Percentiles rank a stretch among this genome's conserved stretches.
These are phyloP conservation scores for Isichthys henryi DNA, from an alignment of 2,113 vertebrate species.

Conservation along the genomic window DNA sequence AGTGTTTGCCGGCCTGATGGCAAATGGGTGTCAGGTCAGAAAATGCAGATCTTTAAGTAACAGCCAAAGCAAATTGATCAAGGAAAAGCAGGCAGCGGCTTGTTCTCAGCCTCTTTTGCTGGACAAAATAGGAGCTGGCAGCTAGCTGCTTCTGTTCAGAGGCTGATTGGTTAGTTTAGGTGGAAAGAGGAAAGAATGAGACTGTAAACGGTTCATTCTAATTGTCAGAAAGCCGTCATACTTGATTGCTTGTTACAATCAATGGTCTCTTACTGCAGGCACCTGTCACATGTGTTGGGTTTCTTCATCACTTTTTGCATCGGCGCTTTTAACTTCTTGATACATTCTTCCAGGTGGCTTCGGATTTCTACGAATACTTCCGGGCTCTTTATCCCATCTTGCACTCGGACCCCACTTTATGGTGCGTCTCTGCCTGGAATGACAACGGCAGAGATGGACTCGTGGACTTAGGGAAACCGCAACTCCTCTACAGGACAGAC, in stretches of 20 bases:
- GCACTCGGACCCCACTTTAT: slow-evolving; percentile 60
- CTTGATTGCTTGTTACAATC: neutral
- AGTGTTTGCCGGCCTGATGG: neutral
- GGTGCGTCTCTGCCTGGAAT: slow-evolving; percentile 92
- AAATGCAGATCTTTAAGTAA: neutral
- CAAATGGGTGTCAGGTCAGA: neutral
- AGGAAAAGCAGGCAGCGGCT: neutral
- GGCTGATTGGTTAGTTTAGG: neutral
- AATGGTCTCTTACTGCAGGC: neutral
- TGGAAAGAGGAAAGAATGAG: neutral
- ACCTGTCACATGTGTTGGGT: neutral
- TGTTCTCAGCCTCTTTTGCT: neutral
- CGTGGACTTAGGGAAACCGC: slow-evolving; percentile 61
- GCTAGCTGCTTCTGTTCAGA: neutral
- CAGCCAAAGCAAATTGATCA: neutral
- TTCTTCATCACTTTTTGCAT: neutral
- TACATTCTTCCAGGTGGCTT: slow-evolving; percentile 61
- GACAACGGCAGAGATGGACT: slow-evolving; percentile 84
- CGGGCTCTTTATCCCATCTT: slow-evolving; percentile 74
- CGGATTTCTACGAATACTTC: slow-evolving; percentile 94
- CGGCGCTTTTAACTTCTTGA: neutral
- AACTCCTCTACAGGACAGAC: slow-evolving; percentile 82
- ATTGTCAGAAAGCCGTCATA: neutral
- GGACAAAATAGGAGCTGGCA: neutral
- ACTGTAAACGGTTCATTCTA: neutral